Evolutionary conservation across 2,797 vertebrate species (phyloP).

Genomic region (Falco cherrug): DNA sequence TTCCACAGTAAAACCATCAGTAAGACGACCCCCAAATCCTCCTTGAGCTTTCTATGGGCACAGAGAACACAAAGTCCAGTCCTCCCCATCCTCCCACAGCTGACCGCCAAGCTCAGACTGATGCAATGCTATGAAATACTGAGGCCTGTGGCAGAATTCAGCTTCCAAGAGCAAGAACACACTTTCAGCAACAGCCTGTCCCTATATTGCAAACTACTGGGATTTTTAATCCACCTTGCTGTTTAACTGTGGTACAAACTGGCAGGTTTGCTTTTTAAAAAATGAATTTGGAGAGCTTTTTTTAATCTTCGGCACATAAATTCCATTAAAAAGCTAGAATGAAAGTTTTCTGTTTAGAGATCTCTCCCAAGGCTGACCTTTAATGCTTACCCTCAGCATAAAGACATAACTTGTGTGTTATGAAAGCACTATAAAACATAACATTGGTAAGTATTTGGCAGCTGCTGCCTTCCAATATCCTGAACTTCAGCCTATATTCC

Average conservation of each 20-base stretch:
- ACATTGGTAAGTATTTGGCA: neutral
- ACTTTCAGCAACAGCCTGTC: neutral
- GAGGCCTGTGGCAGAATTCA: neutral
- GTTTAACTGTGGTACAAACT: neutral
- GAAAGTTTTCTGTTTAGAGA: neutral
- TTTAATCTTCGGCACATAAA: neutral
- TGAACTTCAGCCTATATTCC: neutral
- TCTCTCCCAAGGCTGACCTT: neutral
- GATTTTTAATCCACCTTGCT: neutral
- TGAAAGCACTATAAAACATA: neutral
- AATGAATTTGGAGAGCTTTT: neutral
- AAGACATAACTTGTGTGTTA: neutral
- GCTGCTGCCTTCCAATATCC: neutral
- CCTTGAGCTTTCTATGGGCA: neutral
- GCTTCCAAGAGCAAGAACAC: neutral
- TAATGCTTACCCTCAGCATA: neutral
- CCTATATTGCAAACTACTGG: neutral
- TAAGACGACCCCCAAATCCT: neutral
- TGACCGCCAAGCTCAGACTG: neutral
- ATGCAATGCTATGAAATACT: constrained; percentile 25
- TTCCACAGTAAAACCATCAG: neutral
- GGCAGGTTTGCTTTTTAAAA: neutral
- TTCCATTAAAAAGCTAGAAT: neutral
- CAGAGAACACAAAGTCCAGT: neutral
- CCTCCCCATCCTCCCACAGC: neutral